A percentile compares a stretch with the other conserved stretches of the same genome.
Evolutionary conservation across 1,140 invertebrate species (phyloP).

Genomic region (Nebria ingens): DNA sequence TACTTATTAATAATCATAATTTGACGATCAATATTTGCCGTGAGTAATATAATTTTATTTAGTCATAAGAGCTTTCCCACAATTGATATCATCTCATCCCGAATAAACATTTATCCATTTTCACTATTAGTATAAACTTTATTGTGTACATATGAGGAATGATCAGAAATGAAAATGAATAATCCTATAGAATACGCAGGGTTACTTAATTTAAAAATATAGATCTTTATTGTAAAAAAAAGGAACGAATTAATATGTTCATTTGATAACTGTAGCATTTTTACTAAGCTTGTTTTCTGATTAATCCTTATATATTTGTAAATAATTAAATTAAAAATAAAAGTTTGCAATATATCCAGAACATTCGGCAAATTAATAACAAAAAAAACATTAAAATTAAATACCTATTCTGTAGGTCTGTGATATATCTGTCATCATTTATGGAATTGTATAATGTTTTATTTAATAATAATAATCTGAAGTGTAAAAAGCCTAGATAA

Average conservation of each 20-base stretch:
- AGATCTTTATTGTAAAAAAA: neutral
- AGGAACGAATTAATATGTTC: neutral
- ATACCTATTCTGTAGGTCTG: slow-evolving; percentile 7
- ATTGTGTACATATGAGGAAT: slow-evolving; percentile 2
- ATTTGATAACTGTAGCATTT: neutral
- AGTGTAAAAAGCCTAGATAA: slow-evolving; percentile 5
- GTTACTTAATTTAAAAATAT: neutral
- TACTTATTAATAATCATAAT: too few relatives aligned
- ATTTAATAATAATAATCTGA: slow-evolving; percentile 4
- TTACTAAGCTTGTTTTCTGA: slow-evolving; percentile 3
- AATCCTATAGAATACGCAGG: neutral
- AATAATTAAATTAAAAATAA: slow-evolving; percentile 1
- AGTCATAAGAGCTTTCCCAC: too few relatives aligned
- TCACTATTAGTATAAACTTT: neutral
- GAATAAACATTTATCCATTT: neutral
- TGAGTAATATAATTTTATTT: too few relatives aligned
- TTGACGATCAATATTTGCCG: too few relatives aligned
- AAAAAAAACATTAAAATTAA: neutral
- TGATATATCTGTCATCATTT: slow-evolving; percentile 9
- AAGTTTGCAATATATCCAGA: neutral
- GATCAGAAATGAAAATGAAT: neutral
- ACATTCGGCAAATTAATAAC: neutral
- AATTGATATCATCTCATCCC: too few relatives aligned
- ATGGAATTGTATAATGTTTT: slow-evolving; percentile 9
- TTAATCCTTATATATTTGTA: slow-evolving; percentile 7